Evolutionary conservation across 2,888 invertebrate genomes (phyloP), one percentile per base, ranked within the genome.

Genomic region (Hoplodrina ambigua): DNA sequence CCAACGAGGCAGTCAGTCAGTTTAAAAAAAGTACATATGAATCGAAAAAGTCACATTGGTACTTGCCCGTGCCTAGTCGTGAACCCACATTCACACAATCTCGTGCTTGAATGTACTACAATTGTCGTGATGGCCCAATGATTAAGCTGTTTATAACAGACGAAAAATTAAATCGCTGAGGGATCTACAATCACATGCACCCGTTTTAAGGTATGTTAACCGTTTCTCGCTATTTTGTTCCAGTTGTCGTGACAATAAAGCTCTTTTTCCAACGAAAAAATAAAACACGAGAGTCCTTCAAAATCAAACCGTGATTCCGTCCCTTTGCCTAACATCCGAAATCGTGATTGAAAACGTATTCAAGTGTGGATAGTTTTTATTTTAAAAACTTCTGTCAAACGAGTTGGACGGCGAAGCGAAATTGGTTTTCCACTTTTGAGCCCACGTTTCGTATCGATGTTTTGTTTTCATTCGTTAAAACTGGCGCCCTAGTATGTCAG

Each of bases 401-500:
- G 85, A 85, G 86, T 87, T 74, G 85, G 73, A 85, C 84, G 86
- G 76, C 77, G 78, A 80, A 78, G 77, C 78, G 86, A 89, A 91
- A 92, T 92, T 92, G 92, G 89, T 92, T 93, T 93, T 92, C 88
- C 90, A 86, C 88, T 90, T 88, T 87, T 83, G 75, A 81, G 77
- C 69, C 78, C 66, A 66, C 80, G 70, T 63, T 81, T 80, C 84
- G 85, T 84, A 86, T 75, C 80, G 85, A 66, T 80, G 81, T 84
- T 87, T 86, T 90, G 80, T 85, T 86, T 87, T 80, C 80, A 80
- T 84, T 85, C 75, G 83, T 83, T 83, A 78, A 83, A 80, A 80
- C 75, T 72, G 76, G 77, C 65, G 83, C 69, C 37, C 44, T 63
- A 59, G 66, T 78, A 66, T 77, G 85, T 80, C 83, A 80, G 83